Evolutionary conservation across 2,113 vertebrate genomes (phyloP).

Genomic region (Eulemur macaco): DNA sequence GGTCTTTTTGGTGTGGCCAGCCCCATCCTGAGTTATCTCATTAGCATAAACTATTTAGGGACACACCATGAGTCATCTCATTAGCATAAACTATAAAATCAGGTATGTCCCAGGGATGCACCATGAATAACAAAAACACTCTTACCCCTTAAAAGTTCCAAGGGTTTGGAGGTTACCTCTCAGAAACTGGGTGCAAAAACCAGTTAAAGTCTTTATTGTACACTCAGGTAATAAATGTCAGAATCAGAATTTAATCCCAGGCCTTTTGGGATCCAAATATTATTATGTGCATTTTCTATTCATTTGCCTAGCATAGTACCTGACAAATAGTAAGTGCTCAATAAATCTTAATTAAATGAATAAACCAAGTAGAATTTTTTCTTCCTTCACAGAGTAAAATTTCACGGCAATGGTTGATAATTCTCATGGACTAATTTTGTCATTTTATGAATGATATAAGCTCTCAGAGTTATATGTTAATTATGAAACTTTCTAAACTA

Average conservation of each 20-base stretch:
- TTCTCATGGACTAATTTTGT: background rate
- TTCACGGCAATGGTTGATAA: background rate
- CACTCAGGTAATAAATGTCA: background rate
- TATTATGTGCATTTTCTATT: background rate
- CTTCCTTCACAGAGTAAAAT: background rate
- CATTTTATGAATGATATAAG: background rate
- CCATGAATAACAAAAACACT: background rate
- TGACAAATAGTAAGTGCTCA: background rate
- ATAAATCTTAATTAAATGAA: background rate
- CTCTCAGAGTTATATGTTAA: background rate
- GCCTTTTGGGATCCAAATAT: background rate
- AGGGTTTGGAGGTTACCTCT: background rate
- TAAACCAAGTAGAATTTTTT: background rate
- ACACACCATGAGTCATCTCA: background rate
- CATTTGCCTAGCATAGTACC: background rate
- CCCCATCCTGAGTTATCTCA: background rate
- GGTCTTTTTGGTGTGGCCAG: background rate
- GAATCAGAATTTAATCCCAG: background rate
- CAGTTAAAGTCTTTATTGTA: background rate
- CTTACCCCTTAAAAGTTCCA: background rate
- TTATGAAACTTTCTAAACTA: background rate
- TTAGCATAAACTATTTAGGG: background rate
- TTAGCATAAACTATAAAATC: background rate
- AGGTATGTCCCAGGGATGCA: background rate
- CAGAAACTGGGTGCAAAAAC: background rate